phyloP scores from a whole-genome alignment of 2,888 invertebrate species.

The Caradrina kadenii region DNA sequence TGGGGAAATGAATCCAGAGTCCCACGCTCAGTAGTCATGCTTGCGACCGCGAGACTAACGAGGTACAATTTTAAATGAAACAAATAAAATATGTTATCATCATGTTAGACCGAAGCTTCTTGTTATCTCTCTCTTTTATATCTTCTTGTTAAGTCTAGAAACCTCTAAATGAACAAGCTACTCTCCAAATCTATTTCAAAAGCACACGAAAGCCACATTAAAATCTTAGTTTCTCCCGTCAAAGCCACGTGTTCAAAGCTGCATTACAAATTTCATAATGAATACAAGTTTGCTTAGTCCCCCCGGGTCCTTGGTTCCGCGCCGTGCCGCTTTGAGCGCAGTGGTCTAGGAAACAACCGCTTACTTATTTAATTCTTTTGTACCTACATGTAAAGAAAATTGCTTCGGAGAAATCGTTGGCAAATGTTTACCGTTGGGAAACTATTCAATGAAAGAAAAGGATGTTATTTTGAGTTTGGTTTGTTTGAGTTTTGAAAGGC shows the following conservation, averaged over 20 bases:
- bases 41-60: too few species aligned
- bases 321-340: slow-evolving; percentile 53
- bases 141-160: neutral
- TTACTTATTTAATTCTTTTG: slow-evolving; percentile 75
- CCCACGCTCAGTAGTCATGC: too few species aligned
- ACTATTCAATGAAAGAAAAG: slow-evolving; percentile 38
- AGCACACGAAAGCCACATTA: slow-evolving; percentile 36
- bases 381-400: slow-evolving; percentile 68
- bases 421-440: slow-evolving; percentile 60
- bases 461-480: slow-evolving; percentile 19
- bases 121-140: too few species aligned
- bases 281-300: slow-evolving; percentile 56
- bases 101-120: too few species aligned
- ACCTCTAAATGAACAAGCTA: neutral
- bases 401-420: slow-evolving; percentile 64
- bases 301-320: slow-evolving; percentile 56
- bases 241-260: slow-evolving; percentile 61
- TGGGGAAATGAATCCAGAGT: too few species aligned
- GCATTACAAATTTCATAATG: slow-evolving; percentile 74
- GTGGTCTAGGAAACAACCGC: slow-evolving; percentile 60
- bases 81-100: too few species aligned
- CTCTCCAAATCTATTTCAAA: slow-evolving; percentile 22
- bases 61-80: too few species aligned
- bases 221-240: slow-evolving; percentile 44
- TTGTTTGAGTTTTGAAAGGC: slow-evolving; percentile 16